Percentiles rank a stretch among this genome's conserved stretches.
Evolutionary conservation across 1,140 invertebrate species (phyloP).

Genomic region (Anagrus nilaparvatae): DNA sequence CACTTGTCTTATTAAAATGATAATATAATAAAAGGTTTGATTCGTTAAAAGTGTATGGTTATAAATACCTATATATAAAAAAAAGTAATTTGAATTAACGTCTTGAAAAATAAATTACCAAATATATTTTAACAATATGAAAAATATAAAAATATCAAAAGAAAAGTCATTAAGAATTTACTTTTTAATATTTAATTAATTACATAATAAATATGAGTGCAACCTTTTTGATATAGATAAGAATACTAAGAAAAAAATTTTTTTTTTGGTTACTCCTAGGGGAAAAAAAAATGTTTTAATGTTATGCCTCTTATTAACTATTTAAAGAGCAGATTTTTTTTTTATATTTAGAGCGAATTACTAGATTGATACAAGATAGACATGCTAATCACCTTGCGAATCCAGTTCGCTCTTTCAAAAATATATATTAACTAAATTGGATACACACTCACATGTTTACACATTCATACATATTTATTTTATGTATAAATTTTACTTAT

Average conservation of each 20-base stretch:
- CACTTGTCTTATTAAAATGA: conserved; percentile 6
- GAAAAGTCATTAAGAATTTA: not conserved
- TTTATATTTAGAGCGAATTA: not conserved
- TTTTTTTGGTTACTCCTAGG: too few relatives aligned
- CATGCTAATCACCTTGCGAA: conserved; percentile 15
- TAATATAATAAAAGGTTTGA: conserved; percentile 6
- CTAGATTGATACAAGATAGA: not conserved
- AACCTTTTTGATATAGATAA: too few relatives aligned
- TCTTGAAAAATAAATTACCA: not conserved
- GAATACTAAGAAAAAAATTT: too few relatives aligned
- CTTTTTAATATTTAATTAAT: not conserved
- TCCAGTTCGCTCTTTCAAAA: conserved; percentile 26
- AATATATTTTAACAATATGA: not conserved
- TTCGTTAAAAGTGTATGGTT: not conserved
- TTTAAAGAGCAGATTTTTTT: not conserved
- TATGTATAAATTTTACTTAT: conserved; percentile 23
- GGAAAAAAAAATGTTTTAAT: too few relatives aligned
- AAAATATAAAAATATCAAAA: not conserved
- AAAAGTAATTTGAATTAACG: too few relatives aligned
- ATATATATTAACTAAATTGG: conserved; percentile 24
- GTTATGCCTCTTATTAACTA: not conserved
- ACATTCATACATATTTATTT: conserved; percentile 14
- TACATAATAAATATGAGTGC: not conserved
- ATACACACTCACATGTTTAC: conserved; percentile 16
- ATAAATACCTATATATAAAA: too few relatives aligned